Evolutionary conservation across 2,113 vertebrate species (phyloP).

Genomic region (Andinoacara biseriatus): DNA sequence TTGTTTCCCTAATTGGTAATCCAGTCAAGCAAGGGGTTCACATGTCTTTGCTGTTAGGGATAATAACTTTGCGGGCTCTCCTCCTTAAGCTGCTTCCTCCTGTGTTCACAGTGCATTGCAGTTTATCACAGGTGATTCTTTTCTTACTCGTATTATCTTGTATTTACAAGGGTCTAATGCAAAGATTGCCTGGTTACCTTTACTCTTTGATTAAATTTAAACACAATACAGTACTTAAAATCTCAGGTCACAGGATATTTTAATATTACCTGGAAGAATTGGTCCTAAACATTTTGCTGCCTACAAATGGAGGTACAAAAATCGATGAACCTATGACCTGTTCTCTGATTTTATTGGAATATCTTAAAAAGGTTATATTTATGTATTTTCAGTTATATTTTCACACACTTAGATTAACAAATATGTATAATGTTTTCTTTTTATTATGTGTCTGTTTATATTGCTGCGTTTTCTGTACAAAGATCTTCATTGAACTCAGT

Average conservation of each 20-base stretch:
- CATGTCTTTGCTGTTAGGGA: not conserved
- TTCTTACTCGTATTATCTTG: not conserved
- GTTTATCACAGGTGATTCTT: too few species aligned
- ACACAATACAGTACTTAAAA: not conserved
- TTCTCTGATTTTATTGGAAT: not conserved
- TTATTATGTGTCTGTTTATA: not conserved
- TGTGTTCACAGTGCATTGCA: not conserved
- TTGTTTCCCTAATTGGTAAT: not conserved
- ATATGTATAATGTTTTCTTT: not conserved
- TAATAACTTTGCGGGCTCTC: not conserved
- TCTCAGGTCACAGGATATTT: not conserved
- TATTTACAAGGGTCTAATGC: not conserved
- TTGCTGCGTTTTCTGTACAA: not conserved
- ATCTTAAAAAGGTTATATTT: not conserved
- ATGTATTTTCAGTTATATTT: not conserved
- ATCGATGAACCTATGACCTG: not conserved
- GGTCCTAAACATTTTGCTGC: not conserved
- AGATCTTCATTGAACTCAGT: not conserved
- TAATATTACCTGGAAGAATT: too few species aligned
- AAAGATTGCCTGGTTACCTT: not conserved
- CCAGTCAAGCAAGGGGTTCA: not conserved
- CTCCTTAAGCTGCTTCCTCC: not conserved
- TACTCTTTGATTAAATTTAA: not conserved
- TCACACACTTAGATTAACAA: not conserved
- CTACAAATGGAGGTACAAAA: not conserved